Conservation (phyloP, 2,797 vertebrate genomes). For the Cynodonichthys magdalenae region DNA sequence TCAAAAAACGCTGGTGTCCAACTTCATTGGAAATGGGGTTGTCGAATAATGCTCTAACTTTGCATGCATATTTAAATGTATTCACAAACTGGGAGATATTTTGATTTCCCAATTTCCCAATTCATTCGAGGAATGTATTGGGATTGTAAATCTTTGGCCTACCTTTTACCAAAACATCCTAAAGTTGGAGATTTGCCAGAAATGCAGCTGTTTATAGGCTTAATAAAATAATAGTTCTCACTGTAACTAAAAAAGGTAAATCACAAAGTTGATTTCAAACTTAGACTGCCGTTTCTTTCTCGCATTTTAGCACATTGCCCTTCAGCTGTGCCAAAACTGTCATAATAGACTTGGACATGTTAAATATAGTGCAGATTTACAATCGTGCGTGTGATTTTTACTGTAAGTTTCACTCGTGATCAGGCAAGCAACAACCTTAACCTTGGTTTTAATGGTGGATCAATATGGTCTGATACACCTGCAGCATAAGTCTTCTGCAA, state of each 20-base stretch:
- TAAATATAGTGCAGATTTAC: neutral
- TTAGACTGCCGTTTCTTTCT: neutral
- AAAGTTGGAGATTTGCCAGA: constrained; percentile 23
- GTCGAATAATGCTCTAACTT: no score
- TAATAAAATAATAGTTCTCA: constrained; percentile 21
- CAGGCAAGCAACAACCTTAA: constrained; percentile 23
- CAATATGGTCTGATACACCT: constrained; percentile 50
- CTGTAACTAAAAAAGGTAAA: constrained; percentile 30
- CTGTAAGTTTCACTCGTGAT: constrained; percentile 25
- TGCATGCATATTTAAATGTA: no score
- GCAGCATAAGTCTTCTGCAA: constrained; percentile 43
- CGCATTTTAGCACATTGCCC: neutral
- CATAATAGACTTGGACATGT: constrained; percentile 6
- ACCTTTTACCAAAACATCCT: constrained; percentile 31
- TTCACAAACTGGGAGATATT: no score
- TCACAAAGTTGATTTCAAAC: constrained; percentile 25
- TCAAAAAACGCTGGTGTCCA: no score
- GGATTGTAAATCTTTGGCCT: constrained; percentile 2
- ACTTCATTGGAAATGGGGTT: no score
- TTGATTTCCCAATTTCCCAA: no score
- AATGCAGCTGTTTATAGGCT: constrained; percentile 15
- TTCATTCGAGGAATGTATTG: no score
- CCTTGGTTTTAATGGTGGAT: constrained; percentile 43
- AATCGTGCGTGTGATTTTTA: neutral
- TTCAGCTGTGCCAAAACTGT: constrained; percentile 1